Percentiles rank a stretch among this genome's conserved stretches.
These are phyloP conservation scores for Forbesichthys agassizii DNA, from an alignment of 2,113 vertebrate species.

Conservation along the genomic window DNA sequence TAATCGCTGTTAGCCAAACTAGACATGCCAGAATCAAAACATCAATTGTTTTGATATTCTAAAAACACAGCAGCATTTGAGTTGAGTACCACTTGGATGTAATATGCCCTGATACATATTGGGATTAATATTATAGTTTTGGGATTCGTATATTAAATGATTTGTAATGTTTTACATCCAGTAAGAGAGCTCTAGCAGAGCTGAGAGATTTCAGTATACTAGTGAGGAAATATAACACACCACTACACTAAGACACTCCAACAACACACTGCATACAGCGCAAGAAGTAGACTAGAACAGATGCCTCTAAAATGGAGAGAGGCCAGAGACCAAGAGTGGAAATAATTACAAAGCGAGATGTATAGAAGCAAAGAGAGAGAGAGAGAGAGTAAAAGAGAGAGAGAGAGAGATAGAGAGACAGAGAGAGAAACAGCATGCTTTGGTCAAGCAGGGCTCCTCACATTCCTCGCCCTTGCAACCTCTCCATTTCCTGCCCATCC, in stretches of 20 bases:
- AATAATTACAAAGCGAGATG: background rate
- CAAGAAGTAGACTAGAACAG: slow-evolving; percentile 9
- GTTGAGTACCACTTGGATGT: no score
- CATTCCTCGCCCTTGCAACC: slow-evolving; percentile 11
- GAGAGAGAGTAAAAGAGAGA: slow-evolving; percentile 6
- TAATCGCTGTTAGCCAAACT: slow-evolving; percentile 1
- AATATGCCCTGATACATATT: no score
- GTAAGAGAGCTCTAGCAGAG: background rate
- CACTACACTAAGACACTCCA: slow-evolving; percentile 11
- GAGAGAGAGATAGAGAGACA: slow-evolving; percentile 19
- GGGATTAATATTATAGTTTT: no score
- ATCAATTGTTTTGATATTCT: slow-evolving; percentile 9
- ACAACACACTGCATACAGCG: background rate
- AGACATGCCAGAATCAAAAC: background rate
- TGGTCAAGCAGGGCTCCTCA: slow-evolving; percentile 21
- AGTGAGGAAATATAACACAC: slow-evolving; percentile 9
- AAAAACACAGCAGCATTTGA: no score
- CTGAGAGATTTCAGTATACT: slow-evolving; percentile 12
- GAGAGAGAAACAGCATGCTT: slow-evolving; percentile 19
- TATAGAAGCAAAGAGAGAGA: background rate
- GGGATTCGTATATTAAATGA: no score
- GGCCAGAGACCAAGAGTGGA: background rate
- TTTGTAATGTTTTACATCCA: no score
- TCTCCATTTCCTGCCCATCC: slow-evolving; percentile 18
- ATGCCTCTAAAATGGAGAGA: background rate